Conservation (phyloP, 1,140 invertebrate species). For the Notospermus geniculatus region DNA sequence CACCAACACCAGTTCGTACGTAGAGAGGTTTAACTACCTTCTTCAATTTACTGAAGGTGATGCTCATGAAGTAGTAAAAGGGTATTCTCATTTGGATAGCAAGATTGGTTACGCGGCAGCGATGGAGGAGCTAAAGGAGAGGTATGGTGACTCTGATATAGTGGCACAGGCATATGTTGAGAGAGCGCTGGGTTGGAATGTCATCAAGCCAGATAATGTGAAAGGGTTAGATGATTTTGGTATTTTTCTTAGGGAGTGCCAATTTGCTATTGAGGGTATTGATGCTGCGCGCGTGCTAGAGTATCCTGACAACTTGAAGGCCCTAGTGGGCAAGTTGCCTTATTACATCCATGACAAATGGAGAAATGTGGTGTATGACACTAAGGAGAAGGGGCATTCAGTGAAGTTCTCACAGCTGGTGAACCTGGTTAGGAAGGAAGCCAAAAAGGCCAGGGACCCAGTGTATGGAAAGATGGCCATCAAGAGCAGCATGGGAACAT, state of each 20-base stretch:
- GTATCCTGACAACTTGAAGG: conserved; percentile 3
- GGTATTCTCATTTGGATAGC: too few species aligned
- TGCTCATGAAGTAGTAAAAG: too few species aligned
- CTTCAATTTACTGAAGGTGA: too few species aligned
- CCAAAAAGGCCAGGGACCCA: too few species aligned
- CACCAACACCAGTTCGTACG: too few species aligned
- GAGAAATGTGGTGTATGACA: neutral
- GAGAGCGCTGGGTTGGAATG: neutral
- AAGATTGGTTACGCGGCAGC: too few species aligned
- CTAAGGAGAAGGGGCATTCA: neutral
- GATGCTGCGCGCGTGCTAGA: neutral
- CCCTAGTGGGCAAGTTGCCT: neutral
- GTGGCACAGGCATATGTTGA: neutral
- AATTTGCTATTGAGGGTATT: neutral
- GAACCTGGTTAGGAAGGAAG: too few species aligned
- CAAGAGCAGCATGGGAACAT: too few species aligned
- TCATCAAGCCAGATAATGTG: conserved; percentile 5
- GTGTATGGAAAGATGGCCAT: too few species aligned
- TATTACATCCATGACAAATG: neutral
- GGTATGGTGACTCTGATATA: neutral
- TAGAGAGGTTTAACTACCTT: too few species aligned
- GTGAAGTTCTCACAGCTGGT: neutral
- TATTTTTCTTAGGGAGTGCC: conserved; percentile 2
- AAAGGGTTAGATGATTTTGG: conserved; percentile 1
- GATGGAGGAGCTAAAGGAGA: neutral